Evolutionary conservation across 2,113 vertebrate genomes (phyloP), one percentile per base, ranked within the genome.

Genomic region (Rhea pennata): DNA sequence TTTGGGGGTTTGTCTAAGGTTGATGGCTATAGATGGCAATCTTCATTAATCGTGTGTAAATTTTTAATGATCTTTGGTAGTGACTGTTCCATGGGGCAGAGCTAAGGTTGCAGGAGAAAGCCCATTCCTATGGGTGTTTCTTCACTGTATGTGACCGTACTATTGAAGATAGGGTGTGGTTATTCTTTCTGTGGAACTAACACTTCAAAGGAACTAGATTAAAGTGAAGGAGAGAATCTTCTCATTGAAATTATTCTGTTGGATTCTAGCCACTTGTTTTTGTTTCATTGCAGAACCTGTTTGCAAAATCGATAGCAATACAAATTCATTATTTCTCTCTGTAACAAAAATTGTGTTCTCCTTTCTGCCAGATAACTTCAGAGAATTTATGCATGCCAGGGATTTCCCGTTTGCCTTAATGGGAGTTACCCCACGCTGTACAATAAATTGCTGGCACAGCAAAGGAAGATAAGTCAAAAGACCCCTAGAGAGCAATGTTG

Each of bases 401-500:
- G 77, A 56, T 94, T 91, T 96, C 50, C 87, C 51, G 54, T 94
- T 91, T 93, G 70, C 74, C 36, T 94, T 91, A 89, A 73, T 59
- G 74, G 80, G 53, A 92, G 62, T 70, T 95, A 87, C 53, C 62
- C 80, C 1, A 6, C 50, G 12, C 74, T 59, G 62, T 39, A 92
- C 71, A 89, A 59, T 46, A 79, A 54, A 95, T 84, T 0, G 42
- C 66, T 88, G 46, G 62, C 64, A 66, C 8, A 62, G 33, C 6
- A 17, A 79, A 73, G 22, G 36, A 82, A 79, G 74, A 70, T 85
- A 93, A 93, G 84, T 92, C 84, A 92, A 73, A 95, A 91, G 81
- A 92, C 8, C 81, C 77, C 87, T 84, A 70, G 93, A 92, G 81
- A 89, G 86, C 70, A 91, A 88, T 93, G 86, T 42, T 95, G 77